Percentiles rank a stretch among this genome's conserved stretches.
phyloP scores from a whole-genome alignment of 2,888 invertebrate genomes.

The Colostygia pectinataria region DNA sequence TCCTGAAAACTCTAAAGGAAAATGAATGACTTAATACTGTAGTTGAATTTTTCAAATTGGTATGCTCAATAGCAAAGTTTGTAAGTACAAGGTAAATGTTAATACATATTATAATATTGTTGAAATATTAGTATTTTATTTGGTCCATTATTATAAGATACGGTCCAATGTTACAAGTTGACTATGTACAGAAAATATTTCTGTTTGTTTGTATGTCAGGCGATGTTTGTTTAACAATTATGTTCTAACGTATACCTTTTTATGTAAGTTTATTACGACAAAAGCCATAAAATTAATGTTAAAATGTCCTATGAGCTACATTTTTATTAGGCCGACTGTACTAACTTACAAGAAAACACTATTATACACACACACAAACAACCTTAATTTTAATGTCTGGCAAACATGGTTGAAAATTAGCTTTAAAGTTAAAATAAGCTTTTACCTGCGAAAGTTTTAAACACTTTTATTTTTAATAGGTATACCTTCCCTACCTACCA shows the following conservation, averaged over 20 bases:
- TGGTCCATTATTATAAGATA: constrained; percentile 66
- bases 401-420: too few relatives aligned
- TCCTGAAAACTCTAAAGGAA: not conserved
- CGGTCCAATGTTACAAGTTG: constrained; percentile 71
- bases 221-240: constrained; percentile 38
- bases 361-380: too few relatives aligned
- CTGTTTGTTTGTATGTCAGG: constrained; percentile 47
- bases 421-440: too few relatives aligned
- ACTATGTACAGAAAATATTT: constrained; percentile 53
- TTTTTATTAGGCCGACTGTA: too few relatives aligned
- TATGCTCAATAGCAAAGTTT: constrained; percentile 28
- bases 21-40: too few relatives aligned
- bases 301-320: too few relatives aligned
- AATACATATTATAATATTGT: constrained; percentile 66
- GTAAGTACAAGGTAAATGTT: constrained; percentile 43
- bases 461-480: too few relatives aligned
- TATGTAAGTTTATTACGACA: too few relatives aligned
- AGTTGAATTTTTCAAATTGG: not conserved
- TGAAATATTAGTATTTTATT: constrained; percentile 78
- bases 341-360: not conserved
- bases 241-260: not conserved
- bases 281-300: too few relatives aligned
- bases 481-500: too few relatives aligned
- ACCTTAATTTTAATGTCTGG: too few relatives aligned
- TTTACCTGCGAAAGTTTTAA: too few relatives aligned